phyloP scores from a whole-genome alignment of 64 coral and sea anemone species.

The Actinia equina region DNA sequence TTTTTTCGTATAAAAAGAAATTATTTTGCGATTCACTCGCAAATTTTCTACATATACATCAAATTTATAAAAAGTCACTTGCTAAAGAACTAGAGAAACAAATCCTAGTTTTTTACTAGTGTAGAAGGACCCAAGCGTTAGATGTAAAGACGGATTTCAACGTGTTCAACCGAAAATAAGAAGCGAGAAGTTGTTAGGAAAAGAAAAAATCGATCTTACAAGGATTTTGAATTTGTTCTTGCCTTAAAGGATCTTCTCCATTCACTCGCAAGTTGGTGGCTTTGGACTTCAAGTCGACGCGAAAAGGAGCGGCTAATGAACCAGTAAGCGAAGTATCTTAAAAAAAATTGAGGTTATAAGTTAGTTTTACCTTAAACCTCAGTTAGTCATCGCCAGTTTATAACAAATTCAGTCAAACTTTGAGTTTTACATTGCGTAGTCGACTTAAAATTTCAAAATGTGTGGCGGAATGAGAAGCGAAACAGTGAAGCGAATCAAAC shows the following conservation, averaged over 20 bases:
- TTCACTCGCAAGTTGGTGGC: not conserved
- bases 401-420: not conserved
- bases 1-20: not conserved
- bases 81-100: not conserved
- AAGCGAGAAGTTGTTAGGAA: not conserved
- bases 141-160: not conserved
- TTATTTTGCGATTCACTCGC: not conserved
- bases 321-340: not conserved
- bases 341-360: not conserved
- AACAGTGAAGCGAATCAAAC: constrained; percentile 29
- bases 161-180: not conserved
- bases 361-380: not conserved
- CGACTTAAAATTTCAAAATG: constrained; percentile 46
- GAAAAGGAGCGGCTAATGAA: not conserved
- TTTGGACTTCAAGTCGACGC: not conserved
- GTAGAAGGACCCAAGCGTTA: not conserved
- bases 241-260: not conserved
- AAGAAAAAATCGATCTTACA: not conserved
- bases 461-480: constrained; percentile 23
- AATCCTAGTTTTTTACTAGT: not conserved
- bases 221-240: constrained; percentile 6
- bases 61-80: not conserved
- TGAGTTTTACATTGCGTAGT: not conserved
- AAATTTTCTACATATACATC: constrained; percentile 4
- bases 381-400: constrained; percentile 4